phyloP scores from a whole-genome alignment of 2,797 vertebrate genomes.

The Clarias laeviceps region DNA sequence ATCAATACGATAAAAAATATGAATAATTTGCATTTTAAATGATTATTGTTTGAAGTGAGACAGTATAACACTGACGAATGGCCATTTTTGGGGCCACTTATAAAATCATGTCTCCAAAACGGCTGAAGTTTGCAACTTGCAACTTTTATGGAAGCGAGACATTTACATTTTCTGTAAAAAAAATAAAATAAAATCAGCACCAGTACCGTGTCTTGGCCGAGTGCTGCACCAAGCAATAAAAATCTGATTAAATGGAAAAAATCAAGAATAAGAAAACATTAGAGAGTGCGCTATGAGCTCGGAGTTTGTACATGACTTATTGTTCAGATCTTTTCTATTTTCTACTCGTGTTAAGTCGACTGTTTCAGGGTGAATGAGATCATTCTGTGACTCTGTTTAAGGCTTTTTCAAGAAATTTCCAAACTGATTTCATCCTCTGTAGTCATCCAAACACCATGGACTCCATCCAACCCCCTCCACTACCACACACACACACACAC shows the following conservation, averaged over 20 bases:
- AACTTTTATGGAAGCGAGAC: no score
- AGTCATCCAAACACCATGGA: constrained; percentile 16
- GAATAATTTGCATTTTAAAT: no score
- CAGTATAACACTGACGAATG: no score
- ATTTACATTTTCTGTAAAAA: no score
- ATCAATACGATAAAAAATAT: no score
- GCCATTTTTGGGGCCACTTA: no score
- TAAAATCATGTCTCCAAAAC: no score
- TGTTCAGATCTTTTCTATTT: background rate
- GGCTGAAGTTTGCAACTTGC: no score
- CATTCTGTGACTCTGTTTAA: background rate
- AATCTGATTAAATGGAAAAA: background rate
- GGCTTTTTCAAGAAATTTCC: background rate
- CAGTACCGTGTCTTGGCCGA: no score
- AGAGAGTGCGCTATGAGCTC: background rate
- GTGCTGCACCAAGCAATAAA: background rate
- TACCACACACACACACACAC: constrained; percentile 7
- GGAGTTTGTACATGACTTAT: background rate
- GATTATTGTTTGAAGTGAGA: no score
- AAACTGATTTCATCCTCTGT: background rate
- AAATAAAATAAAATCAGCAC: no score
- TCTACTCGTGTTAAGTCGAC: background rate
- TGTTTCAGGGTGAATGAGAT: background rate
- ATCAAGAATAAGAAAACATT: no score
- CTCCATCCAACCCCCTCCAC: constrained; percentile 20